Percentiles rank a stretch among this genome's conserved stretches.
Conservation (phyloP, 37 sponge, comb jelly and placozoan species). For the Hexactinellida sp. region DNA sequence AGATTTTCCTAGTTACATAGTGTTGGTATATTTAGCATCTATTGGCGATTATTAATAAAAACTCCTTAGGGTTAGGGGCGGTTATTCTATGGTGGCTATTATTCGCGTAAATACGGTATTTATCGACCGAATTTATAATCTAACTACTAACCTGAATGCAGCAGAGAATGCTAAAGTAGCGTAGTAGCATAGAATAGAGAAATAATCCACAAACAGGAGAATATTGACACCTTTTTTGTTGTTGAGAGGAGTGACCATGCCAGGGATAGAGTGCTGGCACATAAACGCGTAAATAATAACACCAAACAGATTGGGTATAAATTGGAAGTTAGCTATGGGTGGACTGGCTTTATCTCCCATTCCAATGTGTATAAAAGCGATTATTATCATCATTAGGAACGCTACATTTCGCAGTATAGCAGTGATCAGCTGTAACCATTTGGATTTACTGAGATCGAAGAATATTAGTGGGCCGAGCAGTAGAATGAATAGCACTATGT, state of each 20-base stretch:
- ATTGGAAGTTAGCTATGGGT: slow-evolving; percentile 21
- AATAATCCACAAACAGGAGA: slow-evolving; percentile 40
- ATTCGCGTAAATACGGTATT: too few relatives aligned
- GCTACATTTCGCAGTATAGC: slow-evolving; percentile 68
- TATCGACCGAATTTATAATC: too few relatives aligned
- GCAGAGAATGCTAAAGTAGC: slow-evolving; percentile 60
- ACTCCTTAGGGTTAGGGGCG: too few relatives aligned
- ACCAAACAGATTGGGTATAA: slow-evolving; percentile 71
- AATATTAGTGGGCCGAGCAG: slow-evolving; percentile 76
- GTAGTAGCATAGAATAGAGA: slow-evolving; percentile 57
- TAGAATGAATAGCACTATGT: slow-evolving; percentile 29
- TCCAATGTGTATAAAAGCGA: slow-evolving; percentile 41
- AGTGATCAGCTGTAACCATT: slow-evolving; percentile 70
- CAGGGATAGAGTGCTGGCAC: slow-evolving; percentile 99
- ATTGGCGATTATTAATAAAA: too few relatives aligned
- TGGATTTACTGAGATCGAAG: slow-evolving; percentile 80
- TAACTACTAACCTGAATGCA: slow-evolving; percentile 30
- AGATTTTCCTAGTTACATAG: too few relatives aligned
- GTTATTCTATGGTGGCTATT: too few relatives aligned
- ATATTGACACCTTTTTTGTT: slow-evolving; percentile 46
- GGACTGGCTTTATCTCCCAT: slow-evolving; percentile 28
- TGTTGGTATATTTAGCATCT: too few relatives aligned
- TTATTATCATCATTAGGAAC: slow-evolving; percentile 45
- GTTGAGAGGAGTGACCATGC: slow-evolving; percentile 90
- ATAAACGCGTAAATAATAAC: slow-evolving; percentile 91